A percentile compares a stretch with the other conserved stretches of the same genome.
phyloP scores from a whole-genome alignment of 2,797 vertebrate species.

The Perodicticus potto region DNA sequence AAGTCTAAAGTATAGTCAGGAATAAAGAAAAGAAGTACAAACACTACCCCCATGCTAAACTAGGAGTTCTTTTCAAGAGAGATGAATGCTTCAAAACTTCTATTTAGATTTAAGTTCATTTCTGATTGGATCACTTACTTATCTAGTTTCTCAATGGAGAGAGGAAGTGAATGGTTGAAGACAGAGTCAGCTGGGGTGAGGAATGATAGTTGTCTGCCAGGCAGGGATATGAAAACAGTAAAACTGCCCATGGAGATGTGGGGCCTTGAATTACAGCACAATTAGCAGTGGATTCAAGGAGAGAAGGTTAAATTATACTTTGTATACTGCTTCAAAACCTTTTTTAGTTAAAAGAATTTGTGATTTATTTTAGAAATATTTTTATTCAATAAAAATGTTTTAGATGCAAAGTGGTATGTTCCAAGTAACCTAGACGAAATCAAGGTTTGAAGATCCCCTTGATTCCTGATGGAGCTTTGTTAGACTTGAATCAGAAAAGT shows the following conservation, averaged over 20 bases:
- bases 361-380: neutral
- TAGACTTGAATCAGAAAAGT: neutral
- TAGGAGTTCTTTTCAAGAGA: neutral
- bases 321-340: neutral
- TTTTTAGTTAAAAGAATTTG: neutral
- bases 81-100: neutral
- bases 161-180: too few relatives aligned
- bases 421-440: neutral
- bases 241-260: accelerated
- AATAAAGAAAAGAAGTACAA: neutral
- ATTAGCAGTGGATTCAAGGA: neutral
- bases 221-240: neutral
- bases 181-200: neutral
- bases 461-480: neutral
- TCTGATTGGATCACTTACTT: neutral
- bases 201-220: accelerated
- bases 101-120: neutral
- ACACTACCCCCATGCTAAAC: neutral
- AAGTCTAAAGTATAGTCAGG: neutral
- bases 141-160: neutral
- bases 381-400: neutral
- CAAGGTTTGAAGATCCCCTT: neutral
- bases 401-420: neutral
- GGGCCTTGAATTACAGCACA: accelerated
- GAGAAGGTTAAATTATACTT: neutral